These are phyloP conservation scores for Anabas testudineus DNA, from an alignment of 2,797 vertebrate genomes.

Conservation along the genomic window DNA sequence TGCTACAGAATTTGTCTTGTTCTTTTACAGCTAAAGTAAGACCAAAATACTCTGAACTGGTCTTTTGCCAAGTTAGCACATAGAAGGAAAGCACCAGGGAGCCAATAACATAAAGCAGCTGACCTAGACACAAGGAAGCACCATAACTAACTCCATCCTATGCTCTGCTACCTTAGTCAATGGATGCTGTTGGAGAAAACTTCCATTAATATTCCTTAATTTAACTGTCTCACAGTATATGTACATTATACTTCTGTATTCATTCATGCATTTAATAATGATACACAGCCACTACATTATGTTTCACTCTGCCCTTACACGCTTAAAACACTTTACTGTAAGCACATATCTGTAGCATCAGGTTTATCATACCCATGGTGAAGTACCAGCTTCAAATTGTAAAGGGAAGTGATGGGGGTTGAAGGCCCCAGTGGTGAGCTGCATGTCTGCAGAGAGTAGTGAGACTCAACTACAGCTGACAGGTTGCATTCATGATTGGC, in stretches of 20 bases:
- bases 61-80: constrained; percentile 47
- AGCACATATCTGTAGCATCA: constrained; percentile 3
- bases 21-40: constrained; percentile 22
- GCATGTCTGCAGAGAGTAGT: constrained; percentile 48
- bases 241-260: too few species aligned
- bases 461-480: constrained; percentile 65
- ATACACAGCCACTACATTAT: neutral
- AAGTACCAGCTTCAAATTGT: constrained; percentile 25
- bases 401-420: constrained; percentile 32
- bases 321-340: constrained; percentile 13
- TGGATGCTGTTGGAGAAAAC: constrained; percentile 32
- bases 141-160: constrained; percentile 56
- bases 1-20: constrained; percentile 10
- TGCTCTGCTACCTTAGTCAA: constrained; percentile 28
- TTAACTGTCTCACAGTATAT: constrained; percentile 35
- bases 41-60: constrained; percentile 30
- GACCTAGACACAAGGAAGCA: constrained; percentile 65
- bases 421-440: constrained; percentile 42
- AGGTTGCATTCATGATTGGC: constrained; percentile 71
- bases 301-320: neutral
- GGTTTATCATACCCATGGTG: constrained; percentile 23
- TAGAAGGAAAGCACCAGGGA: constrained; percentile 37
- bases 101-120: constrained; percentile 59
- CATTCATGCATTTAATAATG: neutral
- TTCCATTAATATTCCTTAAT: constrained; percentile 49